Evolutionary conservation across 2,797 vertebrate species (phyloP).

Genomic region (Tenualosa ilisha): DNA sequence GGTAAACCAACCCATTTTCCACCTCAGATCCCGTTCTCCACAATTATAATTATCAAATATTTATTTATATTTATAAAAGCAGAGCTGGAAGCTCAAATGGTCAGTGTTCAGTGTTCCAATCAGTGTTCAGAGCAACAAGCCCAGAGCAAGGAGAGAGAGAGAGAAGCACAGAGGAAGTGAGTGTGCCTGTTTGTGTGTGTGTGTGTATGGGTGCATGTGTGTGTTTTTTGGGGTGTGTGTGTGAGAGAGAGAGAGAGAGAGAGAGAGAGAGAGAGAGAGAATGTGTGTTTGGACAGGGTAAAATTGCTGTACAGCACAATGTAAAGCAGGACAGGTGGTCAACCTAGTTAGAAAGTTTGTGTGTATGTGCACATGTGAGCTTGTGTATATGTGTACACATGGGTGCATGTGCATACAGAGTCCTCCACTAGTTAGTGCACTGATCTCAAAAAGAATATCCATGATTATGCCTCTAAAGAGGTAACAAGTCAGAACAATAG

Average conservation of each 20-base stretch:
- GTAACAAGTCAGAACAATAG: conserved; percentile 1
- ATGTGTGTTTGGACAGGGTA: too few relatives aligned
- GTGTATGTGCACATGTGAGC: not conserved
- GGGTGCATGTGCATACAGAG: too few relatives aligned
- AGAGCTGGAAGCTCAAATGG: too few relatives aligned
- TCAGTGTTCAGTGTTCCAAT: not conserved
- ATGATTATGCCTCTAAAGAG: not conserved
- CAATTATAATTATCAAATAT: too few relatives aligned
- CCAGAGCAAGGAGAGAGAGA: not conserved
- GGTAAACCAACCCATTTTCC: not conserved
- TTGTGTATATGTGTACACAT: too few relatives aligned
- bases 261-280: too few relatives aligned
- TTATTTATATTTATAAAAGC: too few relatives aligned
- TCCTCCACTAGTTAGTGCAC: too few relatives aligned
- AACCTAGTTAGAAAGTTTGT: not conserved
- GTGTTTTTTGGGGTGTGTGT: not conserved
- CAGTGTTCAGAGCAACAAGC: not conserved
- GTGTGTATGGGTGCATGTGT: not conserved
- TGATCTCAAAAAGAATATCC: too few relatives aligned
- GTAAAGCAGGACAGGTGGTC: too few relatives aligned
- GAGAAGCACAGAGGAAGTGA: not conserved
- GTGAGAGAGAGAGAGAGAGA: not conserved
- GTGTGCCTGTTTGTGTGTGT: not conserved
- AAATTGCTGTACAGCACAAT: too few relatives aligned
- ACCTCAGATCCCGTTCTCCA: not conserved